A percentile compares a stretch with the other conserved stretches of the same genome.
Conservation (phyloP, 1,140 invertebrate genomes). For the Semibalanus balanoides region DNA sequence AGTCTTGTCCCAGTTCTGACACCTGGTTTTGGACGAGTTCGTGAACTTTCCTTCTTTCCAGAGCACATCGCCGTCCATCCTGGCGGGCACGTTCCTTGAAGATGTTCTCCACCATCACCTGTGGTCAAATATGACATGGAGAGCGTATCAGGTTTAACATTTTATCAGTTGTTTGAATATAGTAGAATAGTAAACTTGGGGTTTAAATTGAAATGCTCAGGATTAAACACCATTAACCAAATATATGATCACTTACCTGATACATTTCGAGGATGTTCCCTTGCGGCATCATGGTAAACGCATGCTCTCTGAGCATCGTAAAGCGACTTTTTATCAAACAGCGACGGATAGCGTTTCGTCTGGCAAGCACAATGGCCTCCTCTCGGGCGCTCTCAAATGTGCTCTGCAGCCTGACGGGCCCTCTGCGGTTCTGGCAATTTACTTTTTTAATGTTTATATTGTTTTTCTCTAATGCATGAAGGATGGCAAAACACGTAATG, state of each 20-base stretch:
- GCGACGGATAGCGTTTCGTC: not conserved
- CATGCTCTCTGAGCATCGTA: not conserved
- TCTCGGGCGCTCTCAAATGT: not conserved
- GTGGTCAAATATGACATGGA: not conserved
- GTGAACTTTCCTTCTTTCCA: not conserved
- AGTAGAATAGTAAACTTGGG: not conserved
- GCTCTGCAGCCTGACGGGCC: not conserved
- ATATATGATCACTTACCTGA: not conserved
- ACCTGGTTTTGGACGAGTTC: not conserved
- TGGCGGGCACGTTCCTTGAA: not conserved
- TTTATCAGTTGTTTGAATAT: not conserved
- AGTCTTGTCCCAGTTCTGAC: not conserved
- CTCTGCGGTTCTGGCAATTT: not conserved
- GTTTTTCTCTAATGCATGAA: no score
- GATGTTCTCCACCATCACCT: not conserved
- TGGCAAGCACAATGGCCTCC: not conserved
- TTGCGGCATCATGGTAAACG: not conserved
- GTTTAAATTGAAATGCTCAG: not conserved
- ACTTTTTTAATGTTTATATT: no score
- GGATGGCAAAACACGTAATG: no score
- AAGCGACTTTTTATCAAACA: not conserved
- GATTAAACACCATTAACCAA: not conserved
- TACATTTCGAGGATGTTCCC: not conserved
- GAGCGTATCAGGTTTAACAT: no score
- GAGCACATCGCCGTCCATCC: not conserved